These are phyloP conservation scores for Geodia barretti DNA, from an alignment of 37 sponge, comb jelly and placozoan genomes.

Conservation along the genomic window DNA sequence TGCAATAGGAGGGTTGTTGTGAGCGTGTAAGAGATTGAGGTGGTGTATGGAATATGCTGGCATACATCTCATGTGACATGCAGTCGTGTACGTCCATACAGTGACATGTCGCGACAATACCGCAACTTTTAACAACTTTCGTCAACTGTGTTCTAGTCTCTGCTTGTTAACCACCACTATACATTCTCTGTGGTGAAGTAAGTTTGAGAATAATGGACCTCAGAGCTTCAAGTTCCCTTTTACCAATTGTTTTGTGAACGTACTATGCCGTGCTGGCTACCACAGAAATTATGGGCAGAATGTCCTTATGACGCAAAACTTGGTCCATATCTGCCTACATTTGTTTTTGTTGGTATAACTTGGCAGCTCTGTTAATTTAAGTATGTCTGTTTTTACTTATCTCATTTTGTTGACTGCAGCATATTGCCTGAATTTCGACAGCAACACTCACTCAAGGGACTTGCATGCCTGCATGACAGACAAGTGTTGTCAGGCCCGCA, in stretches of 20 bases:
- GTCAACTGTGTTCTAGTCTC: background rate
- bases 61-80: background rate
- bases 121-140: background rate
- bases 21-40: background rate
- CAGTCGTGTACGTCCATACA: background rate
- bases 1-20: background rate
- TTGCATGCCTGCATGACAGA: conserved; percentile 63
- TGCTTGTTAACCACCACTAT: background rate
- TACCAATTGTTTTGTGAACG: no score
- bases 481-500: conserved; percentile 64
- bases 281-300: no score
- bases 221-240: no score
- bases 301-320: no score
- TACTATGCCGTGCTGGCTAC: no score
- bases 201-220: no score
- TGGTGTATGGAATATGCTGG: background rate
- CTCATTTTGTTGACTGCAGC: conserved; percentile 11
- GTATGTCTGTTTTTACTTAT: background rate
- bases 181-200: background rate
- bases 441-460: conserved; percentile 26
- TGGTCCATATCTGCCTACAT: no score
- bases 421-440: conserved; percentile 48
- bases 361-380: no score
- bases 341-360: no score
- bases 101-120: background rate